Percentiles rank a stretch among this genome's conserved stretches.
Conservation (phyloP, 2,888 invertebrate species). For the Troides oblongomaculatus region DNA sequence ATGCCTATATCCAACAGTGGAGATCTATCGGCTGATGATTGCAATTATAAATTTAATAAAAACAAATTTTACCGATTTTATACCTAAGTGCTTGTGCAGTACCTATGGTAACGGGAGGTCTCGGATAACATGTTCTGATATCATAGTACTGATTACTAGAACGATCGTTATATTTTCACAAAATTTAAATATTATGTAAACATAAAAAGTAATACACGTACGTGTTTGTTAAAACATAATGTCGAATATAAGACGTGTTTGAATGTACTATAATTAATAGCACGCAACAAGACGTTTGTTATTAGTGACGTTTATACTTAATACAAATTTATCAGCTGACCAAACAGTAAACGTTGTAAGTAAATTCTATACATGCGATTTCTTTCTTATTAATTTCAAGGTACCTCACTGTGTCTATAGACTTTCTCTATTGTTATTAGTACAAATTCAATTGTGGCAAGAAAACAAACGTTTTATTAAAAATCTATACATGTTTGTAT, state of each 20-base stretch:
- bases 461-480: too few species aligned
- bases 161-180: not conserved
- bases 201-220: constrained; percentile 17
- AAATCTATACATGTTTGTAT: too few species aligned
- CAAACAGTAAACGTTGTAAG: constrained; percentile 62
- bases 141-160: too few species aligned
- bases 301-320: constrained; percentile 42
- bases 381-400: constrained; percentile 42
- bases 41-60: too few species aligned
- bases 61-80: too few species aligned
- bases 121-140: too few species aligned
- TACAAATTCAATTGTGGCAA: too few species aligned
- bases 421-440: too few species aligned
- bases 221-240: constrained; percentile 38
- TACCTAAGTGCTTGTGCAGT: too few species aligned
- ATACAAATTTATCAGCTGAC: constrained; percentile 55
- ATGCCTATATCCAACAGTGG: too few species aligned
- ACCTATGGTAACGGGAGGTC: too few species aligned
- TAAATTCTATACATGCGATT: constrained; percentile 49
- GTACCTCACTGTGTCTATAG: constrained; percentile 25
- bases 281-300: constrained; percentile 37
- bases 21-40: too few species aligned
- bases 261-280: constrained; percentile 30
- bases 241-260: constrained; percentile 10
- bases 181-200: constrained; percentile 11